These are phyloP conservation scores for Tichodroma muraria DNA, from an alignment of 2,113 vertebrate genomes.

Conservation along the genomic window DNA sequence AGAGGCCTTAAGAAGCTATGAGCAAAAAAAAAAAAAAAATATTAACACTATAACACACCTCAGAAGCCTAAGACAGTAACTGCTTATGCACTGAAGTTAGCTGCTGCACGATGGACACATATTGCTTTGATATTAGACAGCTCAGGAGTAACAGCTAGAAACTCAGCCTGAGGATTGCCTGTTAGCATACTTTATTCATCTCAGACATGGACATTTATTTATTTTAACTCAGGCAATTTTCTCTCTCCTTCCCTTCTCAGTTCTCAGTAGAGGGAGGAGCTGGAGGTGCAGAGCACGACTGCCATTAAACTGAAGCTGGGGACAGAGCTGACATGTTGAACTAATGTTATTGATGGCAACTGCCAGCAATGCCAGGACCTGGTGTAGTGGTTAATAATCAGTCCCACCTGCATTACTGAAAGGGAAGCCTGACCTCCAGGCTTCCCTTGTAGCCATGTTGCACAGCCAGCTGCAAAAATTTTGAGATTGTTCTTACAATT, in stretches of 20 bases:
- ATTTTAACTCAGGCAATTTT: background rate
- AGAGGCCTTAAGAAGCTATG: slow-evolving; percentile 12
- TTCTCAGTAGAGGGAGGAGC: background rate
- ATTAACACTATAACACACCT: slow-evolving; percentile 21
- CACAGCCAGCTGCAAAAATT: background rate
- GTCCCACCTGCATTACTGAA: background rate
- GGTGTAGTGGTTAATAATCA: background rate
- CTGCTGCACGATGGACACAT: background rate
- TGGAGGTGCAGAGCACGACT: background rate
- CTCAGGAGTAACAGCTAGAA: slow-evolving; percentile 45
- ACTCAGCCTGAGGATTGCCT: slow-evolving; percentile 1
- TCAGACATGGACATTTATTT: background rate
- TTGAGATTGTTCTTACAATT: background rate
- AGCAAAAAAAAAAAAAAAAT: slow-evolving; percentile 41
- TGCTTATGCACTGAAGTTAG: slow-evolving; percentile 17
- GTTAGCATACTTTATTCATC: slow-evolving; percentile 1
- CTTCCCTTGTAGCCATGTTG: background rate
- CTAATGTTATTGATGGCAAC: background rate
- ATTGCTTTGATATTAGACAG: slow-evolving; percentile 17
- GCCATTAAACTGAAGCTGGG: background rate
- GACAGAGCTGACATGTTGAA: background rate
- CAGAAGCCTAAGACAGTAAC: slow-evolving; percentile 24
- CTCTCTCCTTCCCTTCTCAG: background rate
- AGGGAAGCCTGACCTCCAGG: background rate
- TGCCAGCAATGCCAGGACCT: background rate